Evolutionary conservation across 1,140 invertebrate species (phyloP), one percentile per base, ranked within the genome.

Genomic region (Drosophila setifemur): DNA sequence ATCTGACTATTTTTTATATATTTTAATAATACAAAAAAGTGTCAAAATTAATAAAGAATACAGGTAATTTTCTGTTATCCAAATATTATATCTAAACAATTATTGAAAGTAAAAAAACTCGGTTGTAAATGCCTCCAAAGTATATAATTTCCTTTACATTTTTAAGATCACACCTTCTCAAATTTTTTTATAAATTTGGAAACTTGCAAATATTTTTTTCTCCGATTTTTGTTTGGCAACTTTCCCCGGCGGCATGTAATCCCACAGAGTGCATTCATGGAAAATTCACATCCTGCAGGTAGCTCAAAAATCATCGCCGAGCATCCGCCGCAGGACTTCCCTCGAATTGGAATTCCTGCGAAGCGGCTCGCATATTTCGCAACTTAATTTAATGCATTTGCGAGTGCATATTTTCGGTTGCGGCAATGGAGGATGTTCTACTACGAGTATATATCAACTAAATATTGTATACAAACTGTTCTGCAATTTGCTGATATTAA

Each of bases 351-450:
- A 60, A 66, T 49, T 37, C 33, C 49, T 48, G 37, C 18, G 19
- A 19, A 37, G 18, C 12, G 12, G 5, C 39, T 33, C 14, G 74
- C 45, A 83, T 83, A 83, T 83, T 74, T 83, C 48, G 57, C 53
- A 85, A 79, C 79, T 83, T 73, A 74, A 85, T 83, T 83, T 83
- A 83, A 79, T 83, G 74, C 74, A 74, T 53, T 74, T 66, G 54
- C 60, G 53, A 53, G 48, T 71, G 68, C 68, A 71, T 71, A 61
- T 61, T 71, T 71, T 52, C 11, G 53, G 52, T 33, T 39, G 28
- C 37, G 52, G 43, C n/a, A n/a, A n/a, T 1, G 28, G 26, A 1
- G 28, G 19, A 4, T 8, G 23, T n/a, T n/a, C n/a, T n/a, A n/a
- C n/a, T 1, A 14, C 18, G 7, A 28, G 19, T 42, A 23, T 39